Base-by-base conservation (phyloP, 2,888 invertebrate genomes). In the Pecten maximus region DNA sequence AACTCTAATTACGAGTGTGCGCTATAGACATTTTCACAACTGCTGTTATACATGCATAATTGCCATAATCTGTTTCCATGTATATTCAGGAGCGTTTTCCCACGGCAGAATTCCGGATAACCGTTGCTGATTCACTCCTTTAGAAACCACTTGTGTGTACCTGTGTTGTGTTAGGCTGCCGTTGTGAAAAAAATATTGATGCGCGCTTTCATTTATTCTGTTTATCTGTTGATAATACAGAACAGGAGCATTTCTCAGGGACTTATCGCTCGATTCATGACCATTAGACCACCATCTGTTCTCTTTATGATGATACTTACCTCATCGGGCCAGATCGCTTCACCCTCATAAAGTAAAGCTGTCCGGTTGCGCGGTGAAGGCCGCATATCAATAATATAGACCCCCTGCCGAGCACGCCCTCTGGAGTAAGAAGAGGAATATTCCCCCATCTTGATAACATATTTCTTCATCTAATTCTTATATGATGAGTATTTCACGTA, bases 81-180 rank as follows among this genome's bases (percentile, higher is more conserved):
- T 74, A 28, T 28, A 28, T 74, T 12, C 74, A 35, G 23, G 28
- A 74, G 74, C 19, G 74, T 74, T 74, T 48, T 74, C 74, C 74
- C 74, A 74, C 74, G 74, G 74, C 74, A 74, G 74, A 74, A 74
- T 74, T 74, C 74, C 74, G 74, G 74, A 74, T 74, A 74, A 0
- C 74, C 74, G 28, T 2, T 28, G 74, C 74, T 74, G 74, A 74
- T 74, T 74, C 74, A 74, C 74, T 28, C 74, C 35, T 74, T 74
- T 74, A 74, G 74, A 74, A 74, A 74, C 74, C 74, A 74, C 74
- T 74, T 74, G 74, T 74, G 74, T 35, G 19, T 74, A n/a, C n/a
- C 74, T 74, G 15, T 74, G 74, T 28, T 74, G 28, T 60, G 19
- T 74, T 28, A 74, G 74, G 10, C 74, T 12, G 35, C 35, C 35